Evolutionary conservation across 1,140 invertebrate species (phyloP), one percentile per base, ranked within the genome.

Genomic region (Drosophila lini): DNA sequence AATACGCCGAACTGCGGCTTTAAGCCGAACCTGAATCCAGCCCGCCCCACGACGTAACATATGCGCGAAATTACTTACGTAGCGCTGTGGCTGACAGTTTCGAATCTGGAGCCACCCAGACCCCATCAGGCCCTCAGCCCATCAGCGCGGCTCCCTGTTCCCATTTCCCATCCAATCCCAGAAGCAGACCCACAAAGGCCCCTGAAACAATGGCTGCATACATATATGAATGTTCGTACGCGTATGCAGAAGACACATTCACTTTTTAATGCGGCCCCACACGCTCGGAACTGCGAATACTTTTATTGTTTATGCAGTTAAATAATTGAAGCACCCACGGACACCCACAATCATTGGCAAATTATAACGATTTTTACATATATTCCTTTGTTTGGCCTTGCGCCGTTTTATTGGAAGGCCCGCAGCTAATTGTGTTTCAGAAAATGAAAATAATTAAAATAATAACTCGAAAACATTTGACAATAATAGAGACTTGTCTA

Each of bases 11-110:
- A 82, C 80, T 68, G 50, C 50, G 58, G 78, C 77, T 82, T 84
- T 45, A 80, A 84, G 78, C 76, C 52, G 52, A 65, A 64, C 36
- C 62, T 40, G 63, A 64, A 56, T 32, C 44, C 57, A 16, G 31
- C 13, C 38, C 45, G 16, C 38, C 38, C 56, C 71, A 45, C 42
- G 45, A 48, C 58, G 80, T 80, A 88, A 88, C 83, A 88, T 88
- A 88, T 88, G 83, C 80, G 77, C 84, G 83, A 89, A 88, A 88
- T 88, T 88, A 88, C 84, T 80, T 88, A 83, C 83, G 73, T 58
- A 31, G 70, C 53, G 61, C 79, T 83, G 80, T 67, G 84, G 83
- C 22, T 75, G 80, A 59, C 84, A 84, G 79, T 75, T 75, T 71
- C 55, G 78, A 64, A 42, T 69, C 48, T 67, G 79, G 67, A 47